A percentile compares a stretch with the other conserved stretches of the same genome.
These are phyloP conservation scores for Sphaerophoria rueppellii DNA, from an alignment of 2,888 invertebrate genomes.

Conservation along the genomic window DNA sequence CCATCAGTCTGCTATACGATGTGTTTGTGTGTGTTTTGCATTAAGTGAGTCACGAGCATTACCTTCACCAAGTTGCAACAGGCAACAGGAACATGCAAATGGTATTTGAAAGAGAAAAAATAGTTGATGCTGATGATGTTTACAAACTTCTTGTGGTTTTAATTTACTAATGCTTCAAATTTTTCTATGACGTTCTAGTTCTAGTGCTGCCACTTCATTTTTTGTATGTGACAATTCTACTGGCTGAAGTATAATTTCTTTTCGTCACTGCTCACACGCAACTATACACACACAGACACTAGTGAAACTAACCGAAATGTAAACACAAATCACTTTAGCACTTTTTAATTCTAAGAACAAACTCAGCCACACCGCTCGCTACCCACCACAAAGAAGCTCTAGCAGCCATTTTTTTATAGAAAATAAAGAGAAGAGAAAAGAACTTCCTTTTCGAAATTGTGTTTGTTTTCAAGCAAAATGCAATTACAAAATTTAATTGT, in stretches of 20 bases:
- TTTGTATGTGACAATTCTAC: conserved; percentile 4
- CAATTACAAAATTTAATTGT: conserved; percentile 71
- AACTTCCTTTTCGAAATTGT: conserved; percentile 32
- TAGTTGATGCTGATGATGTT: conserved; percentile 38
- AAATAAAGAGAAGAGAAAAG: neutral
- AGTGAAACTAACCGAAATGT: neutral
- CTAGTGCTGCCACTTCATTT: conserved; percentile 19
- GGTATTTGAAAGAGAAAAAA: neutral
- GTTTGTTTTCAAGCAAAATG: conserved; percentile 52
- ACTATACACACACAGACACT: neutral
- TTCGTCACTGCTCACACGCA: conserved; percentile 17
- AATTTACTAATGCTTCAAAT: conserved; percentile 53
- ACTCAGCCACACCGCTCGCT: neutral
- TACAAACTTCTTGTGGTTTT: conserved; percentile 51
- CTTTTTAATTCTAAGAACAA: conserved; percentile 16
- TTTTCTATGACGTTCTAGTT: conserved; percentile 32
- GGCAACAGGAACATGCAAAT: neutral
- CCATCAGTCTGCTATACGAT: neutral
- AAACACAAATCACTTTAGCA: conserved; percentile 2
- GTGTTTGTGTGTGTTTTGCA: neutral
- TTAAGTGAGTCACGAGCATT: conserved; percentile 13
- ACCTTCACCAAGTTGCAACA: conserved; percentile 9
- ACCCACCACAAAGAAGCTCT: no score
- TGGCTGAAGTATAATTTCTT: neutral
- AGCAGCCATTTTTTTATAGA: no score